Base-by-base conservation (phyloP, 2,888 invertebrate genomes). In the Rhagium mordax region DNA sequence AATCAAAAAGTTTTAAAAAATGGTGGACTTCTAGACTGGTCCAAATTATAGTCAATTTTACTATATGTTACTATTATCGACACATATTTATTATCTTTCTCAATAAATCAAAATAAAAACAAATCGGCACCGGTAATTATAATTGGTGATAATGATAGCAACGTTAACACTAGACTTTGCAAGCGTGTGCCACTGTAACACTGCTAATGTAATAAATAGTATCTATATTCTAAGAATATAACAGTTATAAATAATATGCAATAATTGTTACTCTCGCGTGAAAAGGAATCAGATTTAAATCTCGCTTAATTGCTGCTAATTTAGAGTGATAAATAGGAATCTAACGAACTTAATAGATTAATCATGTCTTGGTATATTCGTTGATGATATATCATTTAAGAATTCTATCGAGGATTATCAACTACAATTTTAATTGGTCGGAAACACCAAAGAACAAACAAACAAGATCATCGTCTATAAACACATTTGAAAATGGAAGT, bases 301-400 rank as follows among this genome's bases (percentile, higher is more conserved):
- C 64, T 64, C 27, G 64, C 64, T 51, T 64, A 49, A 64, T 49
- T 27, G 24, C 55, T 13, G n/a, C n/a, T 24, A 55, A 55, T 55
- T 55, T 49, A 16, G 2, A 15, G 64, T 27, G 64, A 64, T 64
- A 64, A 27, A 64, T 64, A 41, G 49, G 4, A 16, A 27, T 64
- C 64, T 29, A 49, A 64, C 21, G 27, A 64, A 59, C 20, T 64
- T 64, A 64, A 49, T 51, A 64, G 48, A 64, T 64, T 64, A 64
- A 64, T 64, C 64, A 49, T 48, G 49, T 48, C 49, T 64, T 64
- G 29, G 7, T 15, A 47, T 16, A 64, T n/a, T 41, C 41, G 20
- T 15, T 49, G 49, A 64, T 49, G 64, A 64, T 64, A 18, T 49
- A 49, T 64, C 21, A 64, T 64, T 64, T 47, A 61, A 47, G 29